Evolutionary conservation across 2,113 vertebrate species (phyloP), one percentile per base, ranked within the genome.

Genomic region (Perca fluviatilis): DNA sequence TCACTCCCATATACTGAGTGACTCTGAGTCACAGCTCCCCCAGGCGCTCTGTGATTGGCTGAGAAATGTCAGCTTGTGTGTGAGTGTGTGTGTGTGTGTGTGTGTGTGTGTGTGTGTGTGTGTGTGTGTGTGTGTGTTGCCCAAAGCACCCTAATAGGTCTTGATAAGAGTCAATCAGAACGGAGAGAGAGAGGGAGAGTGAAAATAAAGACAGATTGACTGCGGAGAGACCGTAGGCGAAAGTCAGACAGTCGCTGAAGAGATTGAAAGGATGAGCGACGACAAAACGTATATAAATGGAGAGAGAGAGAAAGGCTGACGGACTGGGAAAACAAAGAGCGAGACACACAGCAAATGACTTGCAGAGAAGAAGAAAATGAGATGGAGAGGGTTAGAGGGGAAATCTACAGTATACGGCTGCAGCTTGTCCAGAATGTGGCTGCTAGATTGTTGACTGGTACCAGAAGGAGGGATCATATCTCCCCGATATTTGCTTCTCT

Each of bases 111-210:
- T 50, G 77, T 66, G 65, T 75, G 65, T 70, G 36, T 57, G 72
- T 50, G 77, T 66, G 65, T 75, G 65, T 70, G 70, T 50, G 30
- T 58, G 66, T 43, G 56, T 25, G 27, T 27, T 51, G 72, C 88
- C 82, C 0, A 27, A 60, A 85, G 88, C 74, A 6, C 60, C 56
- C 14, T 77, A 83, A 91, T 86, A 79, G 83, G 79, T 83, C 88
- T 84, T 84, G 86, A 90, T 92, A 77, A 88, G 82, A 90, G 77
- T 89, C 88, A 82, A 86, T 89, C 86, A 82, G 49, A 75, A 53
- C 0, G 2, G 33, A 19, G 33, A 63, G 18, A 58, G 61, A 19
- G 47, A 74, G 66, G 21, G 80, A 61, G 46, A n/a, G 62, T 0
- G 14, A 74, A 83, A 90, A 92, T 87, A 86, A 89, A 89, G 86